Evolutionary conservation across 2,113 vertebrate genomes (phyloP).

Genomic region (Recurvirostra avosetta): DNA sequence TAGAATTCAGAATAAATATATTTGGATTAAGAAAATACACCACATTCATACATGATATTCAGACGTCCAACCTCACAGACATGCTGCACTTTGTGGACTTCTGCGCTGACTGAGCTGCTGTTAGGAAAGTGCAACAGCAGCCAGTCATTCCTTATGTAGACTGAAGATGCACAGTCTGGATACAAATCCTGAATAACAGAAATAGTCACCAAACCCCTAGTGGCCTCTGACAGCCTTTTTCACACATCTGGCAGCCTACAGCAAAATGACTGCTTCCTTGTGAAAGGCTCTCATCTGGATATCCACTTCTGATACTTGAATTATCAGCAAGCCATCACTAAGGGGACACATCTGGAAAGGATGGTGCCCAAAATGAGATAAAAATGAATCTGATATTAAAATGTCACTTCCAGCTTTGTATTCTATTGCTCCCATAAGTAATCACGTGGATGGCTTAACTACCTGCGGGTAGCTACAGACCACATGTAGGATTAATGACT

Average conservation of each 20-base stretch:
- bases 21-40: neutral
- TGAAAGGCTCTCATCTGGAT: neutral
- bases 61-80: neutral
- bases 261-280: neutral
- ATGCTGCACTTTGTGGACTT: neutral
- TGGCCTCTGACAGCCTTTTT: neutral
- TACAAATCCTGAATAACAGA: neutral
- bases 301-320: neutral
- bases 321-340: neutral
- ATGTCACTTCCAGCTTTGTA: neutral
- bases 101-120: neutral
- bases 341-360: neutral
- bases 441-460: neutral
- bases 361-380: neutral
- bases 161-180: neutral
- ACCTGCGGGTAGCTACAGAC: neutral
- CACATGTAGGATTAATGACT: neutral
- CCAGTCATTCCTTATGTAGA: neutral
- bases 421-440: neutral
- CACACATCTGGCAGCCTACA: neutral
- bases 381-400: neutral
- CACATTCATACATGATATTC: neutral
- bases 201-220: neutral
- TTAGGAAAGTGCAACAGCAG: neutral
- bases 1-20: neutral